phyloP scores from a whole-genome alignment of 37 sponge, comb jelly and placozoan genomes.

The Eunapius fragilis region DNA sequence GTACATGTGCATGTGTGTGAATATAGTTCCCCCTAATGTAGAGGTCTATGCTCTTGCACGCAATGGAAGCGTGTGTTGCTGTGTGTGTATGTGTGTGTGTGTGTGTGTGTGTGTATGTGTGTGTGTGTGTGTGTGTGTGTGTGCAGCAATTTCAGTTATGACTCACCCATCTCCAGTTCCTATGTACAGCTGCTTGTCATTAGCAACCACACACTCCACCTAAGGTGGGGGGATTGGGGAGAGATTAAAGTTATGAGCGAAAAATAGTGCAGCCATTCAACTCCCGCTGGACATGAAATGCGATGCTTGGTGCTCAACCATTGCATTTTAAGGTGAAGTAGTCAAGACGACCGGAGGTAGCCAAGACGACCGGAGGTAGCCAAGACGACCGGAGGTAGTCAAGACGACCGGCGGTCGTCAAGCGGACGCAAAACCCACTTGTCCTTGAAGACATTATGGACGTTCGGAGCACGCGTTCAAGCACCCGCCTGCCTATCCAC shows the following conservation, averaged over 20 bases:
- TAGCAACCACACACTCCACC: conserved; percentile 53
- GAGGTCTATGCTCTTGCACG: too few relatives aligned
- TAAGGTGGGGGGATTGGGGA: neutral
- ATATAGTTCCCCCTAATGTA: neutral
- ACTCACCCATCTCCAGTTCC: conserved; percentile 77
- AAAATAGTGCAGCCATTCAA: too few relatives aligned
- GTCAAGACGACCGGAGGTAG: too few relatives aligned
- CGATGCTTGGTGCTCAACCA: too few relatives aligned
- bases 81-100: too few relatives aligned
- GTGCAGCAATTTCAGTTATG: neutral
- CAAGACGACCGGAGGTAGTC: neutral
- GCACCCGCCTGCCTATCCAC: neutral
- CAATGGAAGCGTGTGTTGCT: neutral
- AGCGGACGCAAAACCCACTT: too few relatives aligned
- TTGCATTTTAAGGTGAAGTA: too few relatives aligned
- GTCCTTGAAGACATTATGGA: too few relatives aligned
- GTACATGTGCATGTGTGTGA: neutral
- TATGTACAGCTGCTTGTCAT: conserved; percentile 57
- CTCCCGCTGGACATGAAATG: too few relatives aligned
- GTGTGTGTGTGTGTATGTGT: neutral
- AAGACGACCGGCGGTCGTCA: neutral
- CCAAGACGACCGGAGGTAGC: too few relatives aligned
- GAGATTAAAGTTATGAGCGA: neutral
- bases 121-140: neutral
- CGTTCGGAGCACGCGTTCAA: too few relatives aligned